phyloP scores from a whole-genome alignment of 2,888 invertebrate species.

The Eurytoma californica region DNA sequence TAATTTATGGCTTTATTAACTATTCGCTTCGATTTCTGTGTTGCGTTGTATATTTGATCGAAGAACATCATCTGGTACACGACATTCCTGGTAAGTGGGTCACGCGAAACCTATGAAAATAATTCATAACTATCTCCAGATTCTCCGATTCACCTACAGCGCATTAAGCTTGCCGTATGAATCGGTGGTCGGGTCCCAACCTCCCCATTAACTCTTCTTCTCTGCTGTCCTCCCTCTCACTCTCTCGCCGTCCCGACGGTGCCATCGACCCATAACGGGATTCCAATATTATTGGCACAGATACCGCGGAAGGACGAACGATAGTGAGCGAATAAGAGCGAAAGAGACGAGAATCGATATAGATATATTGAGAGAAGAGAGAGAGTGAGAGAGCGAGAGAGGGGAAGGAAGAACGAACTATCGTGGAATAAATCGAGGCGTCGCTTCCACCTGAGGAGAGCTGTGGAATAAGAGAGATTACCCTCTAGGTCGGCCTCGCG shows the following conservation, averaged over 20 bases:
- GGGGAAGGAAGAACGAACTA: too few relatives aligned
- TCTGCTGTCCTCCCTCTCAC: not conserved
- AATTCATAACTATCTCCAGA: too few relatives aligned
- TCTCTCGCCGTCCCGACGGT: not conserved
- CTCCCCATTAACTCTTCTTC: not conserved
- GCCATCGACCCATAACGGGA: slow-evolving; percentile 31
- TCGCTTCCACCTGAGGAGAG: slow-evolving; percentile 61
- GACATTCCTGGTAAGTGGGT: too few relatives aligned
- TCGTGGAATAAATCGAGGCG: slow-evolving; percentile 60
- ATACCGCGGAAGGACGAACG: slow-evolving; percentile 1
- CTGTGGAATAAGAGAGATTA: slow-evolving; percentile 40
- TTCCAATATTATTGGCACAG: slow-evolving; percentile 46
- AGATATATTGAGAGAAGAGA: too few relatives aligned
- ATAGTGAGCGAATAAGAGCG: not conserved
- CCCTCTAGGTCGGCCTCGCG: slow-evolving; percentile 7
- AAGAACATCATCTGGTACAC: too few relatives aligned
- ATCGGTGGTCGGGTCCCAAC: not conserved
- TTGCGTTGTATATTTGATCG: too few relatives aligned
- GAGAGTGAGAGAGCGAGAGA: not conserved
- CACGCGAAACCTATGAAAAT: too few relatives aligned
- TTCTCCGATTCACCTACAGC: too few relatives aligned
- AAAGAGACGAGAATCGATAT: not conserved
- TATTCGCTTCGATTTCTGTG: too few relatives aligned
- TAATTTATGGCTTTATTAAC: too few relatives aligned
- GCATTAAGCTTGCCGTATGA: too few relatives aligned